Percentiles rank a stretch among this genome's conserved stretches.
Conservation (phyloP, 1,140 invertebrate genomes). For the Dryas iulia region DNA sequence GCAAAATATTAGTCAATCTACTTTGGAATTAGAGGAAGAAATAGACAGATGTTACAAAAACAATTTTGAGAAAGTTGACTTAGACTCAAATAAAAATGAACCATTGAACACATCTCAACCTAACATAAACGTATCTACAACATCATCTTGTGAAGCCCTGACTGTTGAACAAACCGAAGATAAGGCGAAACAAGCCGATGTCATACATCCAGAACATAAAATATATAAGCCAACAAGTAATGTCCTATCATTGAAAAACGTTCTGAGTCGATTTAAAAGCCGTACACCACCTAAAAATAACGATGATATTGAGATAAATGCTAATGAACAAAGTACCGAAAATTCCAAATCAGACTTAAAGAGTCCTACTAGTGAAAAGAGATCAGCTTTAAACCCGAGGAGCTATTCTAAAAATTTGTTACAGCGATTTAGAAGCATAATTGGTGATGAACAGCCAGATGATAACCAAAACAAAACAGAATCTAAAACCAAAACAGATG, state of each 20-base stretch:
- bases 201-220: slow-evolving; percentile 87
- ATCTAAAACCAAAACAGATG: slow-evolving; percentile 36
- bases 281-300: slow-evolving; percentile 59
- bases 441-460: slow-evolving; percentile 77
- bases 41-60: slow-evolving; percentile 78
- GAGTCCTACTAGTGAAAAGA: slow-evolving; percentile 65
- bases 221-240: slow-evolving; percentile 85
- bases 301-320: slow-evolving; percentile 62
- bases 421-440: slow-evolving; percentile 80
- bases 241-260: slow-evolving; percentile 74
- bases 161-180: slow-evolving; percentile 55
- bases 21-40: slow-evolving; percentile 76
- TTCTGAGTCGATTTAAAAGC: slow-evolving; percentile 73
- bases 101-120: slow-evolving; percentile 49
- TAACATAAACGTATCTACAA: slow-evolving; percentile 67
- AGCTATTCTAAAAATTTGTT: slow-evolving; percentile 79
- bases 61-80: slow-evolving; percentile 68
- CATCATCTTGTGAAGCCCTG: slow-evolving; percentile 76
- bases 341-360: slow-evolving; percentile 64
- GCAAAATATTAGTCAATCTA: slow-evolving; percentile 77
- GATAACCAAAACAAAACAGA: slow-evolving; percentile 59
- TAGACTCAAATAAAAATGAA: slow-evolving; percentile 67
- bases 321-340: slow-evolving; percentile 60
- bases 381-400: slow-evolving; percentile 70
- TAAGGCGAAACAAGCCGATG: slow-evolving; percentile 65